Evolutionary conservation across 2,888 invertebrate genomes (phyloP).

Genomic region (Drosophila ezoana): DNA sequence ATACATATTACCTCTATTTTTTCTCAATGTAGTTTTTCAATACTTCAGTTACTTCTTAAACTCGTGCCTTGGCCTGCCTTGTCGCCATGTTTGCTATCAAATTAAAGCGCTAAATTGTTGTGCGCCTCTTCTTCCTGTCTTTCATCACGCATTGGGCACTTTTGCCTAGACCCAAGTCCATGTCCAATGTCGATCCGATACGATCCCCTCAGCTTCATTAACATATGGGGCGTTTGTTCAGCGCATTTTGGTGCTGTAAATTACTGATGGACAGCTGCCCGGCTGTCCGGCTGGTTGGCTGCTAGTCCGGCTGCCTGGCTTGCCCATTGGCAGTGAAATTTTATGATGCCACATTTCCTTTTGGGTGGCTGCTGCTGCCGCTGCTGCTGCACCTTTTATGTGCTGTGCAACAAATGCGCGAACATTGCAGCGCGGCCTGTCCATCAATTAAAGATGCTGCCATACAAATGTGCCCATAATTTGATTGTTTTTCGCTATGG

Average conservation of each 20-base stretch:
- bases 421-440: slow-evolving; percentile 44
- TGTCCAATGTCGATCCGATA: slow-evolving; percentile 44
- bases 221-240: slow-evolving; percentile 58
- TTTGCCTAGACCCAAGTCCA: slow-evolving; percentile 33
- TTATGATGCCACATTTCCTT: slow-evolving; percentile 64
- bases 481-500: slow-evolving; percentile 64
- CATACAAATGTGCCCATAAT: slow-evolving; percentile 69
- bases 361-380: slow-evolving; percentile 21
- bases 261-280: slow-evolving; percentile 63
- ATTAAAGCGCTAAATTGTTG: slow-evolving; percentile 77
- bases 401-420: slow-evolving; percentile 61
- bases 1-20: slow-evolving; percentile 6
- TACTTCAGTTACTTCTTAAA: not conserved
- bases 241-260: slow-evolving; percentile 46
- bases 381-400: slow-evolving; percentile 45
- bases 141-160: slow-evolving; percentile 62
- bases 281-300: not conserved
- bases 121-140: slow-evolving; percentile 61
- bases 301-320: not conserved
- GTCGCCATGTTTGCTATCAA: slow-evolving; percentile 65
- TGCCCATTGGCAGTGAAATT: slow-evolving; percentile 66
- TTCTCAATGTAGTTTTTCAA: slow-evolving; percentile 26
- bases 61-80: slow-evolving; percentile 33
- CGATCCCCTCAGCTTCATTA: slow-evolving; percentile 60
- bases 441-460: slow-evolving; percentile 66